Conservation (phyloP, 2,888 invertebrate genomes). For the Microctonus hyperodae region DNA sequence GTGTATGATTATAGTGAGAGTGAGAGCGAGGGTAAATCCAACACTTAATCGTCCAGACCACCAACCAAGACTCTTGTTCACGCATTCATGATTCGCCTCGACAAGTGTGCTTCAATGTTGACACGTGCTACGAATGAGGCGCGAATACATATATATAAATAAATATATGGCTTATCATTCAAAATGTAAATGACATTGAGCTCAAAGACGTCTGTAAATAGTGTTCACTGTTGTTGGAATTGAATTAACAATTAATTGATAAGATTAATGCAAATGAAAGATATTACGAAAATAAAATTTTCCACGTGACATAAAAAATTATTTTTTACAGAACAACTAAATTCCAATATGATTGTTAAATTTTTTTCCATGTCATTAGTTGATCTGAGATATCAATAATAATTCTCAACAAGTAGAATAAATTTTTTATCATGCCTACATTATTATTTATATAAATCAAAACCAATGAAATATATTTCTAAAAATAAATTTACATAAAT, state of each 20-base stretch:
- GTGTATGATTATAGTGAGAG: neutral
- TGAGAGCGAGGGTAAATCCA: neutral
- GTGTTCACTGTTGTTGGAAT: constrained; percentile 49
- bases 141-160: constrained; percentile 42
- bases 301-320: neutral
- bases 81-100: constrained; percentile 2
- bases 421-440: no score
- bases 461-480: no score
- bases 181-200: constrained; percentile 57
- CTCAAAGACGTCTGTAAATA: constrained; percentile 46
- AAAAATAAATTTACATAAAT: no score
- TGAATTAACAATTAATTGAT: constrained; percentile 58
- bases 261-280: neutral
- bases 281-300: neutral
- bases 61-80: constrained; percentile 4
- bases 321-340: neutral
- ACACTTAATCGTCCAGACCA: constrained; percentile 13
- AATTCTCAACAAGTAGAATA: neutral
- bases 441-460: no score
- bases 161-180: constrained; percentile 46
- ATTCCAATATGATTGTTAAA: neutral
- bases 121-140: constrained; percentile 41
- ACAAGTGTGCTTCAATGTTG: neutral
- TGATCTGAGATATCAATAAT: neutral
- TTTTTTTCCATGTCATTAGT: neutral